A percentile compares a stretch with the other conserved stretches of the same genome.
Evolutionary conservation across 2,113 vertebrate species (phyloP).

Genomic region (Ellobius talpinus): DNA sequence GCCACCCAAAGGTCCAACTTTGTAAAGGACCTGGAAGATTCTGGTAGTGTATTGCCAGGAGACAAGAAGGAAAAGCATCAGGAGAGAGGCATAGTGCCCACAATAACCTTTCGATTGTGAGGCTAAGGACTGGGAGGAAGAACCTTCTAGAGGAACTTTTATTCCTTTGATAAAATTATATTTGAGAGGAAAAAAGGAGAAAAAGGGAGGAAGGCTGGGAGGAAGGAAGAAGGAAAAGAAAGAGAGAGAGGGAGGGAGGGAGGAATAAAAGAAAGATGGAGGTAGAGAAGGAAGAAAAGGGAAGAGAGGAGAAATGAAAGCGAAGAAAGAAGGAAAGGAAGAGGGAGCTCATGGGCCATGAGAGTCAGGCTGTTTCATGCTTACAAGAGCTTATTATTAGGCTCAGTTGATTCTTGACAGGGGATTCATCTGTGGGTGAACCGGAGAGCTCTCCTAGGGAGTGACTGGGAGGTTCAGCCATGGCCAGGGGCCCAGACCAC

Average conservation of each 20-base stretch:
- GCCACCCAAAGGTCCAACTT: not conserved
- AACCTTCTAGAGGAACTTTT: not conserved
- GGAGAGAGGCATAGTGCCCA: not conserved
- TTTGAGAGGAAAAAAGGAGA: not conserved
- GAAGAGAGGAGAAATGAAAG: not conserved
- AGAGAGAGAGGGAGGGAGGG: fast-evolving
- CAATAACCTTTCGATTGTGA: not conserved
- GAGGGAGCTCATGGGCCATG: not conserved
- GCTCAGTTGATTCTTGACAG: not conserved
- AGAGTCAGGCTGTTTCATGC: not conserved
- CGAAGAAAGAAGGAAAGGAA: not conserved
- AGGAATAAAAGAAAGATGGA: not conserved
- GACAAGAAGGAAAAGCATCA: not conserved
- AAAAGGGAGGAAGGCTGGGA: too few relatives aligned
- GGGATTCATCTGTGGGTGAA: constrained; percentile 51
- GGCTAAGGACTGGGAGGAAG: not conserved
- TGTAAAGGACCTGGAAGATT: not conserved
- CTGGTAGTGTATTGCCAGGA: too few relatives aligned
- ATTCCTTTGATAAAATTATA: not conserved
- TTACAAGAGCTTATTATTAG: constrained; percentile 42
- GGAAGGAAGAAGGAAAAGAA: not conserved
- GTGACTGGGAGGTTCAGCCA: not conserved
- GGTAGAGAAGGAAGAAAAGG: too few relatives aligned
- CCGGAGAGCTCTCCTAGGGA: constrained; percentile 61
- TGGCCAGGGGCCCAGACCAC: constrained; percentile 56